phyloP scores from a whole-genome alignment of 1,140 invertebrate genomes.

The Streblospio benedicti region DNA sequence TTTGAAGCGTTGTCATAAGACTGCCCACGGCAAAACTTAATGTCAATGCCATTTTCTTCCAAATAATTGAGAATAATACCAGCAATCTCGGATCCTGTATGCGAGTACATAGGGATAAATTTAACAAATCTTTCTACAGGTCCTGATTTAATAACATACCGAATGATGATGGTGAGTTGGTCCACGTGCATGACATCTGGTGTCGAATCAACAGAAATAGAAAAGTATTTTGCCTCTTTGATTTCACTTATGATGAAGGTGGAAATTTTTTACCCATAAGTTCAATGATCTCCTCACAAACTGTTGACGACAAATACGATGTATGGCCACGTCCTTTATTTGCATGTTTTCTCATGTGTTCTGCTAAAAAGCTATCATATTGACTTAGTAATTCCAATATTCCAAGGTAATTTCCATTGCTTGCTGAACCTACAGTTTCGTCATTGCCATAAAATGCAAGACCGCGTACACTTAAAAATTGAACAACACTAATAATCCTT shows the following conservation, averaged over 20 bases:
- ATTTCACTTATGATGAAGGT: neutral
- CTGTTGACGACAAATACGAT: neutral
- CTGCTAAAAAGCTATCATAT: neutral
- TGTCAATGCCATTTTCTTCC: slow-evolving; percentile 27
- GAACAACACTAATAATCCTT: no score
- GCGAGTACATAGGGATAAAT: neutral
- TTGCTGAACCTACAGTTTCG: neutral
- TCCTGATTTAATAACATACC: neutral
- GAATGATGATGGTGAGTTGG: neutral
- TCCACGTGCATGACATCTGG: neutral
- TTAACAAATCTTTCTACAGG: neutral
- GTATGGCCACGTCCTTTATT: slow-evolving; percentile 1
- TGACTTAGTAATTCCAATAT: neutral
- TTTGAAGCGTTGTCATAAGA: slow-evolving; percentile 40
- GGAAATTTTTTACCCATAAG: slow-evolving; percentile 6
- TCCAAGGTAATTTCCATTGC: neutral
- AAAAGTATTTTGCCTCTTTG: neutral
- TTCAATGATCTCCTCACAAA: slow-evolving; percentile 7
- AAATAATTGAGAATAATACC: neutral
- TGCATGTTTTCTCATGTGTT: neutral
- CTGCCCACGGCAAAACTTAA: slow-evolving; percentile 36
- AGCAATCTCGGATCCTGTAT: neutral
- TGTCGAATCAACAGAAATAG: neutral
- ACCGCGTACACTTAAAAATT: neutral
- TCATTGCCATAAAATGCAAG: neutral